Evolutionary conservation across 2,888 invertebrate genomes (phyloP).

Genomic region (Acrobasis consociella): DNA sequence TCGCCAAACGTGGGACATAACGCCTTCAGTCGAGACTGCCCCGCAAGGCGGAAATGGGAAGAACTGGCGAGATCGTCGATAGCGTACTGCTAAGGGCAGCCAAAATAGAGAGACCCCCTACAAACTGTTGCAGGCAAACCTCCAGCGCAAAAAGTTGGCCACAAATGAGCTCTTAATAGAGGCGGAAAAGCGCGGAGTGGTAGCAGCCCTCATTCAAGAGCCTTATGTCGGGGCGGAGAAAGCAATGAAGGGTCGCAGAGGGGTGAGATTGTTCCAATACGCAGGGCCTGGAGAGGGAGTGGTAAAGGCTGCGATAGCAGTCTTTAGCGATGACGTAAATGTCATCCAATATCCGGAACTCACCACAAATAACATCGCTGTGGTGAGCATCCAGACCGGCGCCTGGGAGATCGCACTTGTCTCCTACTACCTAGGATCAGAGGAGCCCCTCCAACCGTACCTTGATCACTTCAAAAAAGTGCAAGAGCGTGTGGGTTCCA

Average conservation of each 20-base stretch:
- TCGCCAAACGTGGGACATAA: too few relatives aligned
- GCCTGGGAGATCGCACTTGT: too few relatives aligned
- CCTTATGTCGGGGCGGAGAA: background rate
- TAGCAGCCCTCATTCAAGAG: background rate
- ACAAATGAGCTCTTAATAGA: background rate
- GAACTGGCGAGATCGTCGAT: too few relatives aligned
- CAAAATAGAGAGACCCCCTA: background rate
- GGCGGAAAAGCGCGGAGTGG: background rate
- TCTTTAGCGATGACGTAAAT: slow-evolving; percentile 23
- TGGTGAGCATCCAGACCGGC: too few relatives aligned
- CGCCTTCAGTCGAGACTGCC: too few relatives aligned
- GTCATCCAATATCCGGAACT: slow-evolving; percentile 25
- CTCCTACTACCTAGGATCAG: too few relatives aligned
- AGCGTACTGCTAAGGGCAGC: background rate
- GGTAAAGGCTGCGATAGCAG: slow-evolving; percentile 27
- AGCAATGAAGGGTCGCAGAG: background rate
- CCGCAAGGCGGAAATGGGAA: too few relatives aligned
- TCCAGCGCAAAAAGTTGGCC: background rate
- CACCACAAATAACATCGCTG: too few relatives aligned
- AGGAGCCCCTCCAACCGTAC: too few relatives aligned
- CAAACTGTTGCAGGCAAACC: background rate
- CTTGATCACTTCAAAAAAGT: too few relatives aligned
- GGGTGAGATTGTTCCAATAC: slow-evolving; percentile 3
- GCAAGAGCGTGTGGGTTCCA: too few relatives aligned
- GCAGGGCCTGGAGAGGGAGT: background rate